Evolutionary conservation across 2,797 vertebrate species (phyloP).

Genomic region (Chelmon rostratus): DNA sequence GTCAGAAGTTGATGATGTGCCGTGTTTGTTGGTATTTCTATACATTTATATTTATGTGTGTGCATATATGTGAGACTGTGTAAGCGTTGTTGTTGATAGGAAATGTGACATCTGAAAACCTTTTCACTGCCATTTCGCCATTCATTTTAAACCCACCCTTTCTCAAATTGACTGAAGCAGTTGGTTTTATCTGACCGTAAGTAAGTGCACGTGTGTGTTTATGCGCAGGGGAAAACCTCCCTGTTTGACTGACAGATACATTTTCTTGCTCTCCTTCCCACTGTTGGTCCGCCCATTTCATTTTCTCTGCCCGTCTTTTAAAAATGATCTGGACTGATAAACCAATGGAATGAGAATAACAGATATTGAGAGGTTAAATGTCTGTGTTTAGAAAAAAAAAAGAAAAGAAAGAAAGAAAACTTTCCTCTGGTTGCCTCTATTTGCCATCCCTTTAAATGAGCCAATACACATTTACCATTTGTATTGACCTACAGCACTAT

Average conservation of each 20-base stretch:
- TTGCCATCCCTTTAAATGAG: conserved; percentile 32
- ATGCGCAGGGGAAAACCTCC: conserved; percentile 50
- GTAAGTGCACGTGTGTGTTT: conserved; percentile 8
- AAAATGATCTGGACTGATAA: conserved; percentile 32
- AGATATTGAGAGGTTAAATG: conserved; percentile 40
- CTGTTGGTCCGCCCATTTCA: conserved; percentile 43
- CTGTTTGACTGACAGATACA: conserved; percentile 68
- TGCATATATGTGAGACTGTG: conserved; percentile 7
- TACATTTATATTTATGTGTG: conserved; percentile 21
- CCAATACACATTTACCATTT: conserved; percentile 35
- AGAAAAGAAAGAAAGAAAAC: not conserved
- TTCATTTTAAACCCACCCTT: conserved; percentile 48
- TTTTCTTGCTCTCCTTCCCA: conserved; percentile 49
- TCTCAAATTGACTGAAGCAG: conserved; percentile 31
- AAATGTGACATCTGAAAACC: conserved; percentile 53
- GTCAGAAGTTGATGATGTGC: conserved; percentile 54
- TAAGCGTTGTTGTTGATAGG: conserved; percentile 20
- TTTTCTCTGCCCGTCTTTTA: conserved; percentile 52
- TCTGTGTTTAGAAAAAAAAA: conserved; percentile 1
- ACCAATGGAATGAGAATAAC: conserved; percentile 17
- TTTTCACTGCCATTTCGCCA: conserved; percentile 34
- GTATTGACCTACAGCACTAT: conserved; percentile 31
- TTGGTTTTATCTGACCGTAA: conserved; percentile 8
- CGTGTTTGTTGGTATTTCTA: conserved; percentile 42
- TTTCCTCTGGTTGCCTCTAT: conserved; percentile 1